Evolutionary conservation across 2,113 vertebrate genomes (phyloP), one percentile per base, ranked within the genome.

Genomic region (Hystrix cristata): DNA sequence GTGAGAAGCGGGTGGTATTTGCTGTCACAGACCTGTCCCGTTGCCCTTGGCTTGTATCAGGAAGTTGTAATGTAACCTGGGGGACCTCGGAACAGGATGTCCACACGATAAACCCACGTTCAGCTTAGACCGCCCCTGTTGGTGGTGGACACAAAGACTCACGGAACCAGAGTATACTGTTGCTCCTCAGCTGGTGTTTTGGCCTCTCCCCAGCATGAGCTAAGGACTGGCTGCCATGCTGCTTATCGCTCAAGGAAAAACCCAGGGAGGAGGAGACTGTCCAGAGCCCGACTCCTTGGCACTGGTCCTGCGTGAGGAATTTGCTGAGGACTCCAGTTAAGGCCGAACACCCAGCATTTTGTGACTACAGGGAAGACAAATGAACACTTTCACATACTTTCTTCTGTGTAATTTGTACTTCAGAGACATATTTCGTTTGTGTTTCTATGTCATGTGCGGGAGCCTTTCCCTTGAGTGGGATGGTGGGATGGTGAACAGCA

Each of bases 271-370:
- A 86, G 78, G 72, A 85, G 55, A 57, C 3, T 15, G 59, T 69
- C 65, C 59, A 91, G 72, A 96, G 90, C n/a, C 95, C 31, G 78
- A 87, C 43, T 90, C 69, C 67, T 97, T 95, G 96, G 94, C 94
- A 38, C 12, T 72, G 55, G 29, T 74, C 9, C 60, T 57, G 38
- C 14, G n/a, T 80, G 55, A 95, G 82, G 94, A 95, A 87, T 96
- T 92, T 97, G 94, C 90, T 96, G 95, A 97, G 90, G 72, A 55
- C 82, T 93, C 43, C 51, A 72, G 48, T 79, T 92, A 62, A 83
- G 57, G 82, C 60, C 83, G 84, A 88, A 90, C 15, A 62, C 91
- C 53, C 46, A 53, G 83, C 43, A 72, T 79, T 94, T 91, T 64
- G 87, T 95, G 94, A 95, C 92, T 95, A 7, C 13, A 62, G 29